These are phyloP conservation scores for Pardosa pseudoannulata DNA, from an alignment of 2,888 invertebrate genomes.

Conservation along the genomic window DNA sequence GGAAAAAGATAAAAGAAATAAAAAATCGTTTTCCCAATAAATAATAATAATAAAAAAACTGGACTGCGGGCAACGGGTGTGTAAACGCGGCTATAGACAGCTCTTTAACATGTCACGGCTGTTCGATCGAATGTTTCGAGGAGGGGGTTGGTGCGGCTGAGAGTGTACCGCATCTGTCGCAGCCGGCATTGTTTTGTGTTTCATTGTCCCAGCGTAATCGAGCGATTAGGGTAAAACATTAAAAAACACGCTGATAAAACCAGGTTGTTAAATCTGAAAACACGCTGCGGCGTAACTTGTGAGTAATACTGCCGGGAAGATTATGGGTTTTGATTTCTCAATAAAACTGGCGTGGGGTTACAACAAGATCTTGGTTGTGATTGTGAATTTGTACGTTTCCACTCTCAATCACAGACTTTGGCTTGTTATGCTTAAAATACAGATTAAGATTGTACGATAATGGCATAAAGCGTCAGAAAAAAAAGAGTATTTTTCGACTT, in stretches of 20 bases:
- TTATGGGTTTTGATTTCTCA: too few species aligned
- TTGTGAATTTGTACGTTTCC: too few species aligned
- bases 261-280: conserved; percentile 3
- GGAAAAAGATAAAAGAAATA: neutral
- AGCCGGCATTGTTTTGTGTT: neutral
- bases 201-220: neutral
- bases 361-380: too few species aligned
- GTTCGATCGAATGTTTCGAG: neutral
- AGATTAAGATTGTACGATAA: too few species aligned
- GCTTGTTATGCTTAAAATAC: too few species aligned
- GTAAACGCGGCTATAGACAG: conserved; percentile 53
- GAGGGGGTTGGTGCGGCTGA: neutral
- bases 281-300: too few species aligned
- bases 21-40: conserved; percentile 58
- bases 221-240: neutral
- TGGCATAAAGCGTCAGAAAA: too few species aligned
- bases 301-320: too few species aligned
- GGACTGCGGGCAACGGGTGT: neutral
- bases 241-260: neutral
- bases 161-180: conserved; percentile 1
- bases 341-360: too few species aligned
- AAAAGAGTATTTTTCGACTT: too few species aligned
- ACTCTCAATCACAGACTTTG: too few species aligned
- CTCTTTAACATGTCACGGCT: conserved; percentile 56
- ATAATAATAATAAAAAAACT: too few species aligned